Evolutionary conservation across 2,113 vertebrate genomes (phyloP), one percentile per base, ranked within the genome.

Genomic region (Ammodytes dubius): DNA sequence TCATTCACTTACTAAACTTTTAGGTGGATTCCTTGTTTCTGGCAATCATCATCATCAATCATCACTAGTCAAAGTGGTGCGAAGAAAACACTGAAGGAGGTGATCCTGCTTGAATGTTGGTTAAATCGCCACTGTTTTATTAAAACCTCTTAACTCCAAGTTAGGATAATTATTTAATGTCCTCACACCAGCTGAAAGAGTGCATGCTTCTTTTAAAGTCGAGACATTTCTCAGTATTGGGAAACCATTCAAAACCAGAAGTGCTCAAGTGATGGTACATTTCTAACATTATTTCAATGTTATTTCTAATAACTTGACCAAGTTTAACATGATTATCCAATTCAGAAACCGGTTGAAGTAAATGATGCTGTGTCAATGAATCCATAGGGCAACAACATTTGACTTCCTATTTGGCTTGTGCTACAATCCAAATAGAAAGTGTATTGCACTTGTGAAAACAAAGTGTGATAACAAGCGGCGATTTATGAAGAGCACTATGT

Each of bases 401-500:
- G 27, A 2, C 27, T 27, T 27, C 27, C 27, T 27, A 27, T 27
- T 27, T 27, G 27, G 27, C 27, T 27, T 27, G 4, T 6, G 69
- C 53, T 27, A 40, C 11, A 68, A 60, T 59, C 63, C 45, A 60
- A 60, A 67, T 5, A 45, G 47, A 15, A 70, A 66, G 61, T 53
- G 15, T 45, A 37, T 17, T 69, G 64, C 73, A 74, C 56, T 63
- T 66, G 64, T 65, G 57, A 74, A 76, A 80, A 58, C 61, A 2
- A 74, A 56, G 47, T 56, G 79, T 71, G 81, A 79, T 74, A 85
- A 85, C 57, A 76, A 88, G 84, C 67, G 4, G 67, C 81, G 81
- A 90, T 92, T 85, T 90, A 88, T 86, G 74, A 74, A 85, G 79
- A 84, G 64, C 42, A 49, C 68, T 61, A 53, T 74, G 84, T 85